Evolutionary conservation across 2,888 invertebrate species (phyloP).

Genomic region (Cheiracanthium punctorium): DNA sequence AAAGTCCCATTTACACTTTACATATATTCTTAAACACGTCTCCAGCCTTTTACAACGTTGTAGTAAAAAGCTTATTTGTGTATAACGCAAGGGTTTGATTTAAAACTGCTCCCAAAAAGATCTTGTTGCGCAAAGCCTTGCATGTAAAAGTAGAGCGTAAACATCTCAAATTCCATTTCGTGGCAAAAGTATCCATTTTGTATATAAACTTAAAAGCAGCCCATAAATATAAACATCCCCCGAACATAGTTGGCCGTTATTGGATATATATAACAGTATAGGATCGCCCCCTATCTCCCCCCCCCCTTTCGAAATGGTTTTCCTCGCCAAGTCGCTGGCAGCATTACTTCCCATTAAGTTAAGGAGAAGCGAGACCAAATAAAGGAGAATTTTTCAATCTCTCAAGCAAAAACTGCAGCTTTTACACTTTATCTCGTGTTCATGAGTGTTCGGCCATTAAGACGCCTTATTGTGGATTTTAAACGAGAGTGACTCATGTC

Average conservation of each 20-base stretch:
- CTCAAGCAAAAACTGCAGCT: conserved; percentile 52
- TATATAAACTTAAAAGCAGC: conserved; percentile 64
- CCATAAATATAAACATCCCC: conserved; percentile 66
- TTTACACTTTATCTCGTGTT: conserved; percentile 69
- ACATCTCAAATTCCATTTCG: conserved; percentile 64
- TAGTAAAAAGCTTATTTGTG: conserved; percentile 61
- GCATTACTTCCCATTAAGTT: conserved; percentile 69
- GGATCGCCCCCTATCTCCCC: conserved; percentile 6
- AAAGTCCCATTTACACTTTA: conserved; percentile 50
- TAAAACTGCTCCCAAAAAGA: conserved; percentile 49
- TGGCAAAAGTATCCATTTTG: conserved; percentile 52
- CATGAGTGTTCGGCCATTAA: conserved; percentile 57
- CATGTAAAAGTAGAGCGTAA: conserved; percentile 66
- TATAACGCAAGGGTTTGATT: conserved; percentile 53
- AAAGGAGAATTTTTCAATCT: conserved; percentile 67
- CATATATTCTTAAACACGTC: conserved; percentile 46
- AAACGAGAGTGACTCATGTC: conserved; percentile 8
- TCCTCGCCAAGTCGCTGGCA: conserved; percentile 39
- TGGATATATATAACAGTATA: conserved; percentile 60
- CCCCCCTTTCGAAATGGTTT: conserved; percentile 30
- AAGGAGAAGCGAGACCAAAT: conserved; percentile 51
- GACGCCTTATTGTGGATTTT: background rate
- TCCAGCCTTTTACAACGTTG: conserved; percentile 20
- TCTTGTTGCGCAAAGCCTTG: conserved; percentile 46
- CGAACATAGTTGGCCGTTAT: conserved; percentile 52